Conservation (phyloP, 2,113 vertebrate species). For the Salvelinus sp. region DNA sequence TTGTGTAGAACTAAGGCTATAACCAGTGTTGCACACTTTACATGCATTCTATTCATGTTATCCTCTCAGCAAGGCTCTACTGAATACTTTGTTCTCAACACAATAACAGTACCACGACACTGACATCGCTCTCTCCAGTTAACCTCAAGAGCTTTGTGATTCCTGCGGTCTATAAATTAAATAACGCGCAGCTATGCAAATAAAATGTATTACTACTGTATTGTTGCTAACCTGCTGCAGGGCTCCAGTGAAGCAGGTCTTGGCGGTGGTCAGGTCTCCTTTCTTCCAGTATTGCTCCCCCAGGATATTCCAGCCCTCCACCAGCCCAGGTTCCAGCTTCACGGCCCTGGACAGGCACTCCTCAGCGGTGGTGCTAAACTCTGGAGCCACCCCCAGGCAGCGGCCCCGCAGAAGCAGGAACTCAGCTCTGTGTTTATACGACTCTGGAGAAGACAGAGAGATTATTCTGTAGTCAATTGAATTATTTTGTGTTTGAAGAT, state of each 20-base stretch:
- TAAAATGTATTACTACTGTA: slow-evolving; percentile 10
- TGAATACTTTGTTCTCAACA: neutral
- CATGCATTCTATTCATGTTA: neutral
- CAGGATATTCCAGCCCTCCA: slow-evolving; percentile 89
- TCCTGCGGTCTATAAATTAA: no score
- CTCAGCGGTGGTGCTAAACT: slow-evolving; percentile 78
- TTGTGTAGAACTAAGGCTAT: neutral
- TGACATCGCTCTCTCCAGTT: neutral
- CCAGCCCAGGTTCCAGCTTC: slow-evolving; percentile 84
- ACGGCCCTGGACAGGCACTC: slow-evolving; percentile 84
- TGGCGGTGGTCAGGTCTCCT: slow-evolving; percentile 81
- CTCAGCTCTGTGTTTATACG: slow-evolving; percentile 71
- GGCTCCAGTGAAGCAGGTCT: slow-evolving; percentile 87
- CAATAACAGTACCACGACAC: neutral
- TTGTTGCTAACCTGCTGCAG: slow-evolving; percentile 76
- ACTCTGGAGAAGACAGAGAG: slow-evolving; percentile 61
- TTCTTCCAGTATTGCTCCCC: slow-evolving; percentile 94
- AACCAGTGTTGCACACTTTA: neutral
- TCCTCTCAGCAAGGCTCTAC: neutral
- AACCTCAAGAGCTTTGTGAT: no score
- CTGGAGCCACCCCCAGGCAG: slow-evolving; percentile 78
- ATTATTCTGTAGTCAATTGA: neutral
- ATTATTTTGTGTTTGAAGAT: neutral
- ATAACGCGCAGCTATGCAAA: no score
- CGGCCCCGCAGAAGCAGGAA: slow-evolving; percentile 83